These are phyloP conservation scores for Nysson spinosus DNA, from an alignment of 2,888 invertebrate genomes.

Conservation along the genomic window DNA sequence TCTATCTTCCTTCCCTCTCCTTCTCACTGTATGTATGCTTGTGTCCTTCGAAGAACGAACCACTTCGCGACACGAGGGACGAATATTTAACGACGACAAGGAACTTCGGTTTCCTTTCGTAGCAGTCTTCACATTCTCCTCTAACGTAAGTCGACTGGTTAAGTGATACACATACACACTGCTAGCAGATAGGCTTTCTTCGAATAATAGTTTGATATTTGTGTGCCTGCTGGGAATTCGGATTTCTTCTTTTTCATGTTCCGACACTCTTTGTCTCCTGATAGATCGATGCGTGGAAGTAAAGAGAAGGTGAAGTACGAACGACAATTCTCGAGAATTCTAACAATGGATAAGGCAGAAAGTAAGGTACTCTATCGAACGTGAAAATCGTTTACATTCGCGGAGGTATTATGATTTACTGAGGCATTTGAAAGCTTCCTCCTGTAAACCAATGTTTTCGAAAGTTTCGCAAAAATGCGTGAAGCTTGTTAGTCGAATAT, in stretches of 20 bases:
- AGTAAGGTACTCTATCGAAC: too few relatives aligned
- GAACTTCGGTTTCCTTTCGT: constrained; percentile 24
- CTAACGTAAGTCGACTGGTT: neutral
- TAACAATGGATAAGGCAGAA: constrained; percentile 12
- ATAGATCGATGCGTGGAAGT: constrained; percentile 18
- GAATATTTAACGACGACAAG: constrained; percentile 48
- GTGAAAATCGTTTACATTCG: too few relatives aligned
- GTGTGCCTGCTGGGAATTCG: constrained; percentile 18
- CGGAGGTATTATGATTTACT: too few relatives aligned
- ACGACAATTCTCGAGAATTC: neutral
- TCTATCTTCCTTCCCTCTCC: neutral
- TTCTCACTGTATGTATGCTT: constrained; percentile 1
- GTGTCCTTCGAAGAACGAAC: constrained; percentile 2
- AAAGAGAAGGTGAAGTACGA: neutral
- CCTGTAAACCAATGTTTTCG: too few relatives aligned
- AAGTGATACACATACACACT: constrained; percentile 5
- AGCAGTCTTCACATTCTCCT: constrained; percentile 11
- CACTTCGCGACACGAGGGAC: constrained; percentile 16
- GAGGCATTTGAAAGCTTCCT: too few relatives aligned
- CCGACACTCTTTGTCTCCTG: constrained; percentile 8
- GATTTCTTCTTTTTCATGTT: constrained; percentile 10
- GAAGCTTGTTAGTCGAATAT: too few relatives aligned
- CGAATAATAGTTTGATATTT: constrained; percentile 21
- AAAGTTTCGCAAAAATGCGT: too few relatives aligned
- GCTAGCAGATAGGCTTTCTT: constrained; percentile 9